These are phyloP conservation scores for Exaiptasia diaphana DNA, from an alignment of 64 coral and sea anemone species.

Conservation along the genomic window DNA sequence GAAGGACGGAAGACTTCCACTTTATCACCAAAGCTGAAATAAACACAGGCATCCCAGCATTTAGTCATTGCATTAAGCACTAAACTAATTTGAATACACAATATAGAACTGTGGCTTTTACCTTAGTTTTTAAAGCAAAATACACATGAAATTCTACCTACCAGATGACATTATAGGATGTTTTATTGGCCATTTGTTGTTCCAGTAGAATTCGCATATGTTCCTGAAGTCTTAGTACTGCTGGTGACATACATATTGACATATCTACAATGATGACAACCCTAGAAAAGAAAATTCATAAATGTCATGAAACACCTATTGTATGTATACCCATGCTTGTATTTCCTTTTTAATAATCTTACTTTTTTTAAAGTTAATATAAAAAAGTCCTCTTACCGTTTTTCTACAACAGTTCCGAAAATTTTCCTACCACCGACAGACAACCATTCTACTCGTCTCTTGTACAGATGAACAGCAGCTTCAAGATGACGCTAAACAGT, in stretches of 20 bases:
- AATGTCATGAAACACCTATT: background rate
- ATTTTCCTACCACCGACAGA: constrained; percentile 72
- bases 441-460: constrained; percentile 84
- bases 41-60: background rate
- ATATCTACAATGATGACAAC: constrained; percentile 88
- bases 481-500: constrained; percentile 74
- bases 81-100: too few relatives aligned
- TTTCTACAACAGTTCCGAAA: constrained; percentile 90
- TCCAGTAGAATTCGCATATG: constrained; percentile 76
- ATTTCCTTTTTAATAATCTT: too few relatives aligned
- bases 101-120: too few relatives aligned
- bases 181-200: constrained; percentile 99
- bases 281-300: constrained; percentile 19
- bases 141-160: too few relatives aligned
- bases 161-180: constrained; percentile 95
- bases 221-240: constrained; percentile 51
- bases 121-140: too few relatives aligned
- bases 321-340: background rate
- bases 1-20: constrained; percentile 85
- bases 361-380: background rate
- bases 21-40: constrained; percentile 79
- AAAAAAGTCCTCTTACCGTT: constrained; percentile 53
- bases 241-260: constrained; percentile 88
- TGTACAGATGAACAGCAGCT: constrained; percentile 85
- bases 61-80: too few relatives aligned